A percentile compares a stretch with the other conserved stretches of the same genome.
These are phyloP conservation scores for Cydia fagiglandana DNA, from an alignment of 1,140 invertebrate genomes.

Conservation along the genomic window DNA sequence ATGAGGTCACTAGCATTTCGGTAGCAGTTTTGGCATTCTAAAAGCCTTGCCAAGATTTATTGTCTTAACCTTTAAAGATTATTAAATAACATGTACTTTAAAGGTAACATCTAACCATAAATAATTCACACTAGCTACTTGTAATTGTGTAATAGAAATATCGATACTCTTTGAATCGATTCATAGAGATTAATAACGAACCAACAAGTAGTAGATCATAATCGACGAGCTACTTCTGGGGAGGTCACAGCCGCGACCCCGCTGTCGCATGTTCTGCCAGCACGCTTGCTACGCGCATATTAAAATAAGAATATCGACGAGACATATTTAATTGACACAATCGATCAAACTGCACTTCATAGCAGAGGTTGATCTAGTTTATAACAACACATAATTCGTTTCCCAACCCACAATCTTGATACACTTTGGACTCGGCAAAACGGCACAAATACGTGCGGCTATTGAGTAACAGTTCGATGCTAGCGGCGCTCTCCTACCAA, in stretches of 20 bases:
- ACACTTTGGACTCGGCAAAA: constrained; percentile 49
- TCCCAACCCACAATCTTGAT: constrained; percentile 49
- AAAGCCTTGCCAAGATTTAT: constrained; percentile 58
- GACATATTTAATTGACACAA: constrained; percentile 31
- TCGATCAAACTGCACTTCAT: constrained; percentile 16
- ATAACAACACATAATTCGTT: constrained; percentile 44
- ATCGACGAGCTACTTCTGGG: constrained; percentile 27
- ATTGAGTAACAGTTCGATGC: constrained; percentile 39
- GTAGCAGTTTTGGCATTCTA: constrained; percentile 59
- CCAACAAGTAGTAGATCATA: constrained; percentile 36
- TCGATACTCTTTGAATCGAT: constrained; percentile 8
- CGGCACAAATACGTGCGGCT: constrained; percentile 44
- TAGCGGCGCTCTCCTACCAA: constrained; percentile 33
- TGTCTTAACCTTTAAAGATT: constrained; percentile 43
- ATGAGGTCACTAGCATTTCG: constrained; percentile 57
- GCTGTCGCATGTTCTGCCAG: constrained; percentile 11
- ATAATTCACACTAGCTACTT: constrained; percentile 1
- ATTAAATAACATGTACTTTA: constrained; percentile 32
- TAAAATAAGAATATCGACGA: constrained; percentile 22
- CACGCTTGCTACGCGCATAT: neutral
- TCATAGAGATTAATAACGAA: constrained; percentile 20
- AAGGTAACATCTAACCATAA: neutral
- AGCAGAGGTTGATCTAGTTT: constrained; percentile 43
- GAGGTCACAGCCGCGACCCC: constrained; percentile 14
- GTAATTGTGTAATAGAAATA: constrained; percentile 23